Evolutionary conservation across 2,797 vertebrate species (phyloP), one percentile per base, ranked within the genome.

Genomic region (Lates japonicus): DNA sequence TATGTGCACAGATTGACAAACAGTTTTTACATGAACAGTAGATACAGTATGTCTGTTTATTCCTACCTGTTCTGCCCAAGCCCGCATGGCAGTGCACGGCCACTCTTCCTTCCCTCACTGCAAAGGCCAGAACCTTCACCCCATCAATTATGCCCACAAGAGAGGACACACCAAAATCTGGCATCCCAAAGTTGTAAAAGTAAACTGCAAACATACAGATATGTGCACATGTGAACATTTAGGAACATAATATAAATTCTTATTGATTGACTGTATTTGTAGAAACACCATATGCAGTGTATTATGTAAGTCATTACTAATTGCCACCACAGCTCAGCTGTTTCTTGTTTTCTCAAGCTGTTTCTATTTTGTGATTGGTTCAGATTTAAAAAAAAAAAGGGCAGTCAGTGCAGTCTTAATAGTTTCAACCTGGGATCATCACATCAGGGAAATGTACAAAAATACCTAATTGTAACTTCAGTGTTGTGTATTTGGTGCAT

Each of bases 121-220:
- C 95, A 60, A 96, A 97, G 7, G 92, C 91, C 87, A 96, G 85
- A 81, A 96, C 96, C 62, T 97, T 97, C 78, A 97, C 96, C 5
- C 90, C 95, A 46, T 97, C 95, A 51, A 97, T 80, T 48, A 97
- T 88, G 42, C 91, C 90, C 7, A 93, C 89, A 54, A 96, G 88
- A 69, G 96, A 94, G 1, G 94, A 93, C 63, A 96, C 95, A 0
- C 94, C 94, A 49, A 95, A 97, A 88, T 97, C 96, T 60, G 94
- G 91, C 95, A 96, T 96, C 68, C 95, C 96, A 71, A 97, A 97
- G 92, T 96, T 96, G 81, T 96, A 97, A 86, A 97, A 97, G 85
- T 93, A 96, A 87, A 97, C 96, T 97, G 91, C 37, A 91, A 88
- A 87, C 20, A 74, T 17, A 76, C 10, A 77, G 19, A 87, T 37